Conservation (phyloP, 2,888 invertebrate genomes). For the Campoplex nolae region DNA sequence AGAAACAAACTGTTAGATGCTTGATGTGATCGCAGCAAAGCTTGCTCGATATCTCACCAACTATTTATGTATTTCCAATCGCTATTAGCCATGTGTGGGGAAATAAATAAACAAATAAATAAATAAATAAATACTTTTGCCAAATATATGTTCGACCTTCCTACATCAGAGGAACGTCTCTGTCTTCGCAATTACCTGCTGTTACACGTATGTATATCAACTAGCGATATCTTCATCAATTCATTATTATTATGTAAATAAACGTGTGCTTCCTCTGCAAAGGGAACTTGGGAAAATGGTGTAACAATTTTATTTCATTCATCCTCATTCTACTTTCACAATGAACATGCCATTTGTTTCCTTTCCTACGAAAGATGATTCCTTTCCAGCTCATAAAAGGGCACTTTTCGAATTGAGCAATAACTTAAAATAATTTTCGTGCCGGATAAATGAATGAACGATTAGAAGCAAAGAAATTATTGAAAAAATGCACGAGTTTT, state of each 20-base stretch:
- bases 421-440: neutral
- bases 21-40: constrained; percentile 58
- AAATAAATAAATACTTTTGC: constrained; percentile 47
- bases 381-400: neutral
- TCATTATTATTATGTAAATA: constrained; percentile 82
- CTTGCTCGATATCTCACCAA: constrained; percentile 60
- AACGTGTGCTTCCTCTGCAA: constrained; percentile 83
- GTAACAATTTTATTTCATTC: constrained; percentile 76
- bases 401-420: constrained; percentile 2
- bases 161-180: constrained; percentile 15
- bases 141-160: constrained; percentile 41
- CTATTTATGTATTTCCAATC: constrained; percentile 59
- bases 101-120: constrained; percentile 19
- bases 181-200: constrained; percentile 59
- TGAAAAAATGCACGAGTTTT: neutral
- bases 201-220: constrained; percentile 53
- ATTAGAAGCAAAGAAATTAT: neutral
- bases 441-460: neutral
- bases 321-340: constrained; percentile 61
- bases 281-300: constrained; percentile 76
- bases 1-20: constrained; percentile 58
- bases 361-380: neutral
- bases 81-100: constrained; percentile 54
- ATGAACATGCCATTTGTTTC: constrained; percentile 28
- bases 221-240: constrained; percentile 63